Evolutionary conservation across 2,888 invertebrate species (phyloP).

Genomic region (Carabus problematicus): DNA sequence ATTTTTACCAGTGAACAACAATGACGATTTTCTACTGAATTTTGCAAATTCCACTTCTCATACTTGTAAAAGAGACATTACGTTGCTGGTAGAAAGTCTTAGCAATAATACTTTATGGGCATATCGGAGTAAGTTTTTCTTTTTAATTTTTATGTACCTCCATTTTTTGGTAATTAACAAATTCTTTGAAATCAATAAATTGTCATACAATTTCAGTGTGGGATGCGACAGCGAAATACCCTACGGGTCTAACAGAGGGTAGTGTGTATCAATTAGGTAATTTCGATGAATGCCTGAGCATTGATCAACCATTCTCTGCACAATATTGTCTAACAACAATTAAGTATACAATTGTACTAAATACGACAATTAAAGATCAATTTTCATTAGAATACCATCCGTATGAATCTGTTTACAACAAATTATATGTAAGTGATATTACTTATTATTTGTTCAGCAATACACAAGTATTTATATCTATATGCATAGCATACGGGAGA

Average conservation of each 20-base stretch:
- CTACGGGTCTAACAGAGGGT: constrained; percentile 65
- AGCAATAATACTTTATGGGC: no score
- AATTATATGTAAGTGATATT: constrained; percentile 53
- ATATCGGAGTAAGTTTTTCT: no score
- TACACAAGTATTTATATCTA: no score
- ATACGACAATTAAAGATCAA: constrained; percentile 49
- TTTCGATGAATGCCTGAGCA: constrained; percentile 65
- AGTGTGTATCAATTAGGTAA: constrained; percentile 67
- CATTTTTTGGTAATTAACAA: no score
- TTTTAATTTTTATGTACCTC: no score
- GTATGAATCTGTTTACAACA: constrained; percentile 51
- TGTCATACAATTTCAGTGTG: constrained; percentile 61
- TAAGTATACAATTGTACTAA: constrained; percentile 49
- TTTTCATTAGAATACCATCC: constrained; percentile 53
- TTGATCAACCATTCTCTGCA: constrained; percentile 56
- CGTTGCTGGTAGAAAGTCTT: no score
- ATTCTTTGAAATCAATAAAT: not conserved
- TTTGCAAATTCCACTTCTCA: no score
- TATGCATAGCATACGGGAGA: no score
- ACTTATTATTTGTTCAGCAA: no score
- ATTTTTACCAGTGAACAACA: no score
- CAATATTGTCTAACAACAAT: constrained; percentile 57
- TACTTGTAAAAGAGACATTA: no score
- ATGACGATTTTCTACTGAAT: no score
- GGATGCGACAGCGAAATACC: constrained; percentile 68